Evolutionary conservation across 2,797 vertebrate genomes (phyloP).

Genomic region (Pseudochirops corinnae): DNA sequence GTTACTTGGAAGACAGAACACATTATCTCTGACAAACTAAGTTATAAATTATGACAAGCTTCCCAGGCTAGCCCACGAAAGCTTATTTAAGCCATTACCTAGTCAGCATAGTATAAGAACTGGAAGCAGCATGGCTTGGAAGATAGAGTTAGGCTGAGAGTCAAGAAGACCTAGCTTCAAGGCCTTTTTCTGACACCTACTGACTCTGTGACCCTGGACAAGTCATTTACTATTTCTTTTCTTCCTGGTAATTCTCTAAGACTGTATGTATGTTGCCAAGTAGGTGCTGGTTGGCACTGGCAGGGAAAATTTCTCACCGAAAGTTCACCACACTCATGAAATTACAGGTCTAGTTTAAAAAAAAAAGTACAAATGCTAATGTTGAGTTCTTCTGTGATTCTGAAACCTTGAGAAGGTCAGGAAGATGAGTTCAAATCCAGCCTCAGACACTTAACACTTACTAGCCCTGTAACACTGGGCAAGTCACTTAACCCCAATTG

Average conservation of each 20-base stretch:
- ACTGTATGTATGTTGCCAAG: neutral
- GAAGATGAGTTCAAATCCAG: too few relatives aligned
- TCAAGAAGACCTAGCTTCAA: neutral
- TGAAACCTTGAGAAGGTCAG: neutral
- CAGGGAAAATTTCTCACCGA: neutral
- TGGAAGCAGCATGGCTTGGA: neutral
- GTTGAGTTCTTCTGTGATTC: neutral
- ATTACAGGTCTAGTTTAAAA: neutral
- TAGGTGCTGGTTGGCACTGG: neutral
- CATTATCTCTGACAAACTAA: neutral
- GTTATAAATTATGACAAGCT: neutral
- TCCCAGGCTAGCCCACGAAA: neutral
- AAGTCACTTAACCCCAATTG: too few relatives aligned
- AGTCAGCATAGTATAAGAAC: neutral
- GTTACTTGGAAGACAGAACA: conserved; percentile 25
- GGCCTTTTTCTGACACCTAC: neutral
- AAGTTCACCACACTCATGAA: neutral
- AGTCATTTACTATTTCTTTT: neutral
- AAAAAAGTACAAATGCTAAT: neutral
- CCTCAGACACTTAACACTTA: too few relatives aligned
- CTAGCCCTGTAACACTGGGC: too few relatives aligned
- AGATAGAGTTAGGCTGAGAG: neutral
- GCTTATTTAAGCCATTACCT: neutral
- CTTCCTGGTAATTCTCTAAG: neutral
- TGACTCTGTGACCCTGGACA: neutral